Evolutionary conservation across 2,113 vertebrate genomes (phyloP), one percentile per base, ranked within the genome.

Genomic region (Paramisgurnus dabryanus): DNA sequence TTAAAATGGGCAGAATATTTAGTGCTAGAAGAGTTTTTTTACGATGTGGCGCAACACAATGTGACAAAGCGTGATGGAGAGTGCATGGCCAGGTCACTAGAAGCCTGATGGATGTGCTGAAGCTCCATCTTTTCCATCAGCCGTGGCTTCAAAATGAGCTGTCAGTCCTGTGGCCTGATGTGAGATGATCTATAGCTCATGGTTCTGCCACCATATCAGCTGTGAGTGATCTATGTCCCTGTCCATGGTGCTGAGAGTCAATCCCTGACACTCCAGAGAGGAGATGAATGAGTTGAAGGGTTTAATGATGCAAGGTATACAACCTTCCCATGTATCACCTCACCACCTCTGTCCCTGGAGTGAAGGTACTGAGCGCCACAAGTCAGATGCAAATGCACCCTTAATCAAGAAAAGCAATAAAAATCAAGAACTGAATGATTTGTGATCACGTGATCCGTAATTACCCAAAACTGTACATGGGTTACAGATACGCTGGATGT

Each of bases 161-260:
- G 91, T 91, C 91, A 89, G 34, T 77, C 13, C 43, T 6, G 67
- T 80, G 82, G 75, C 83, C 81, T 89, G 89, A 90, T 84, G 77
- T 81, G 40, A 65, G 0, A 75, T 90, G 90, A 93, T 90, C 87
- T 90, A 92, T 87, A 84, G 86, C 72, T 82, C 47, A 69, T 73
- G 17, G 49, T 68, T 67, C 67, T 84, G 68, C 69, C 71, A 61
- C 75, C 80, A 68, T 76, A 67, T 87, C 85, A 85, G 82, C 61
- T 47, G 40, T 50, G 34, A 65, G 80, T 84, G 78, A 89, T 81
- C 45, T 68, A 89, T 89, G 84, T 81, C 86, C 85, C 88, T 90
- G 89, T 85, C 81, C 82, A 39, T 83, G 81, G 80, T 88, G 80
- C 84, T 85, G 73, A 84, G 72, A 84, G 86, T 84, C 83, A 86